Evolutionary conservation across 2,888 invertebrate genomes (phyloP).

Genomic region (Boloria selene): DNA sequence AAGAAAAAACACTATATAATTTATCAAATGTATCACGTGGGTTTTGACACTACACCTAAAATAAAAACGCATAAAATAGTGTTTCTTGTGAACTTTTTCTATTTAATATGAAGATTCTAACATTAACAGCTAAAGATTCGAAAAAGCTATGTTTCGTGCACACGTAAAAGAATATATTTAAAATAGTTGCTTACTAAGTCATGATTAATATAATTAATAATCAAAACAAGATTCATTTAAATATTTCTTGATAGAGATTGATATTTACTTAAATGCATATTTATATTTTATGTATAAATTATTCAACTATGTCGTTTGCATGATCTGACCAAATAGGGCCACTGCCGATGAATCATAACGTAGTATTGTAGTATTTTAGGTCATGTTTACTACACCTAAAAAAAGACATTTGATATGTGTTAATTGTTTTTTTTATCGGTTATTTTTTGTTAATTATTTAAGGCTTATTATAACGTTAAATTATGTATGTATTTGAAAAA

Average conservation of each 20-base stretch:
- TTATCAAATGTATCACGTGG: no score
- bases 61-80: no score
- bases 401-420: background rate
- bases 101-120: no score
- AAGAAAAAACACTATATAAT: no score
- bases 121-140: no score
- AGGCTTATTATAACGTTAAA: no score
- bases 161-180: background rate
- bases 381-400: conserved; percentile 10
- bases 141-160: no score
- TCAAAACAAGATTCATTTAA: conserved; percentile 3
- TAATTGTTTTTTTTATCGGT: no score
- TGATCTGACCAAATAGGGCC: conserved; percentile 24
- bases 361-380: conserved; percentile 24
- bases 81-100: no score
- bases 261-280: conserved; percentile 7
- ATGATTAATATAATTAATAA: background rate
- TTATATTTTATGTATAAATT: conserved; percentile 16
- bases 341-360: conserved; percentile 27
- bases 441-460: no score
- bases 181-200: background rate
- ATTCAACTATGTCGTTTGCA: conserved; percentile 21
- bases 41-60: no score
- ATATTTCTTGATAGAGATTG: background rate
- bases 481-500: no score